A percentile compares a stretch with the other conserved stretches of the same genome.
These are phyloP conservation scores for Lasioglossum oenotherae DNA, from an alignment of 2,888 invertebrate genomes.

Conservation along the genomic window DNA sequence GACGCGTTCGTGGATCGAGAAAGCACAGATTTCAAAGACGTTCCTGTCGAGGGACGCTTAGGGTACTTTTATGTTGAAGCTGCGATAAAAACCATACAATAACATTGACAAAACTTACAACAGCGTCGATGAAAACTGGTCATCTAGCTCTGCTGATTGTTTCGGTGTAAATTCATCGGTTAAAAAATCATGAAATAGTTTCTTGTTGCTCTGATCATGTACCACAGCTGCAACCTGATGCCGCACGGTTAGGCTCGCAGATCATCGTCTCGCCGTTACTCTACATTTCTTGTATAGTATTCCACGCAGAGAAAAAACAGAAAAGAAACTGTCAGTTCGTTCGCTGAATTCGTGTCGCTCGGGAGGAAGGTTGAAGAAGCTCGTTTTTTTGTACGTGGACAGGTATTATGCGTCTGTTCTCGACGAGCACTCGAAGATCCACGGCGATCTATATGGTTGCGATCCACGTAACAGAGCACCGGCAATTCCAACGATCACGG, in stretches of 20 bases:
- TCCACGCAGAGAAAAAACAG: background rate
- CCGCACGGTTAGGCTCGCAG: background rate
- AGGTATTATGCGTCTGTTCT: constrained; percentile 26
- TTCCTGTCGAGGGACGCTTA: background rate
- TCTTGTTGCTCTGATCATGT: background rate
- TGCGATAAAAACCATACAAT: background rate
- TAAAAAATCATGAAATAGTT: background rate
- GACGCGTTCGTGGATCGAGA: background rate
- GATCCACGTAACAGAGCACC: constrained; percentile 56
- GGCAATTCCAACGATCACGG: constrained; percentile 57
- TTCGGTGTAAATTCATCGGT: background rate
- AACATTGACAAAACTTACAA: too few relatives aligned
- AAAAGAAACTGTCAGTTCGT: background rate
- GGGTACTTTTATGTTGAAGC: background rate
- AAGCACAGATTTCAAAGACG: constrained; percentile 29
- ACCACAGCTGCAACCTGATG: background rate
- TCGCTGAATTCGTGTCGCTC: constrained; percentile 13
- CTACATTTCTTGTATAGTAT: constrained; percentile 50
- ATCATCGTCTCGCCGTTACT: constrained; percentile 29
- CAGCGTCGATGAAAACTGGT: background rate
- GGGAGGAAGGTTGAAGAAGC: constrained; percentile 44
- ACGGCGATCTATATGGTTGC: constrained; percentile 19
- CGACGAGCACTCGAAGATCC: constrained; percentile 25
- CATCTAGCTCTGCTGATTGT: too few relatives aligned
- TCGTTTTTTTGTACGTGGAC: constrained; percentile 51